A percentile compares a stretch with the other conserved stretches of the same genome.
Evolutionary conservation across 1,140 invertebrate species (phyloP).

Genomic region (Lycorma delicatula): DNA sequence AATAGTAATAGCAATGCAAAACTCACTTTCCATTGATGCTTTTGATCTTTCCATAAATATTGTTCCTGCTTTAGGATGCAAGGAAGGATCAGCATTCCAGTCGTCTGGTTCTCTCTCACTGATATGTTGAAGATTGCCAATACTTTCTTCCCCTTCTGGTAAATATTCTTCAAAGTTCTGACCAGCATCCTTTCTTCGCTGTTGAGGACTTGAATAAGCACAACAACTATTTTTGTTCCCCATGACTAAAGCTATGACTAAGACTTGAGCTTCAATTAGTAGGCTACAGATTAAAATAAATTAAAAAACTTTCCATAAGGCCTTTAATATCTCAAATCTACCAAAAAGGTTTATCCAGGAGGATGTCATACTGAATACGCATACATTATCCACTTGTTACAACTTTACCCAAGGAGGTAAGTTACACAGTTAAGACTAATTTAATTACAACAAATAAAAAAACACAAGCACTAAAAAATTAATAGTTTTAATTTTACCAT

Average conservation of each 20-base stretch:
- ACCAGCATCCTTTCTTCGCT: constrained; percentile 40
- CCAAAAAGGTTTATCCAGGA: too few relatives aligned
- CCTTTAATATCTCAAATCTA: not conserved
- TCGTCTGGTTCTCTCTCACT: constrained; percentile 95
- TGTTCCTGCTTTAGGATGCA: constrained; percentile 89
- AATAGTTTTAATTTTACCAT: too few relatives aligned
- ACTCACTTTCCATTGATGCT: constrained; percentile 74
- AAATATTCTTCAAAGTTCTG: constrained; percentile 56
- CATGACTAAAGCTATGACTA: constrained; percentile 40
- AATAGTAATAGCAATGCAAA: too few relatives aligned
- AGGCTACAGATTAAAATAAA: not conserved
- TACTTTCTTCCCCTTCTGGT: constrained; percentile 66
- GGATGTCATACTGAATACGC: not conserved
- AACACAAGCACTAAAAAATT: too few relatives aligned
- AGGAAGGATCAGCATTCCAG: constrained; percentile 88
- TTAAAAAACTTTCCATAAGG: not conserved
- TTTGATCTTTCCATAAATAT: constrained; percentile 94
- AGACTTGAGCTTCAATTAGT: not conserved
- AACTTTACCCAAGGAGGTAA: not conserved
- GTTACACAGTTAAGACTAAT: too few relatives aligned
- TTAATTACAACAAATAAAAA: too few relatives aligned
- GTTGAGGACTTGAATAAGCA: constrained; percentile 57
- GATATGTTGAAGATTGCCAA: constrained; percentile 91
- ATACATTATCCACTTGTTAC: not conserved
- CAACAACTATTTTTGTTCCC: constrained; percentile 71